Evolutionary conservation across 1,140 invertebrate genomes (phyloP), one percentile per base, ranked within the genome.

Genomic region (Leptoteleia sp.): DNA sequence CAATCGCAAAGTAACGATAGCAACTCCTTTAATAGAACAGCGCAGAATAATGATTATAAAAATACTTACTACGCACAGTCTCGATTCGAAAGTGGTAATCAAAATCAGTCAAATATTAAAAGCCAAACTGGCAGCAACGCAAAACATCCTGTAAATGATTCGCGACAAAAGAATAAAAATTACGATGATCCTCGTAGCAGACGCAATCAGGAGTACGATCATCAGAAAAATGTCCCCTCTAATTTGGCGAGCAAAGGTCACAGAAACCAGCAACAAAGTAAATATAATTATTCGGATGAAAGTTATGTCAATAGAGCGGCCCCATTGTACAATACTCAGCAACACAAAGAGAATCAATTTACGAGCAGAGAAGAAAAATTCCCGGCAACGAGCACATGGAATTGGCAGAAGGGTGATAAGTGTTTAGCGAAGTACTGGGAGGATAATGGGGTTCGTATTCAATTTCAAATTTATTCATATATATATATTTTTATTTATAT

Each of bases 391-490:
- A 83, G 83, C 16, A 79, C 81, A 22, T 91, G 92, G 88, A 88
- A 90, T 59, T 96, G 94, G 94, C 93, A 93, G 81, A 87, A 93
- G 45, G 95, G 95, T 13, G 95, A 96, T 84, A 91, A 93, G 38
- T 96, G 95, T 87, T 91, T 96, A 85, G 96, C 96, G 4, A 95
- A 96, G 83, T 97, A 97, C 88, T 97, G 96, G 96, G 96, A 97
- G 89, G 96, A 97, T 90, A 94, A 95, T 82, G 93, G 93, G 90
- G 95, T 96, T 87, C 90, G 89, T 89, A 17, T 50, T 67, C 27
- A 25, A 25, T 6, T 29, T 29, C 4, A 29, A 6, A 29, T 4
- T 6, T 29, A 29, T 4, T 6, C 3, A 29, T 29, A 7, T 7
- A 29, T 3, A 29, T 29, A 16, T 38, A 57, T 13, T 48, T 35